Percentiles rank a stretch among this genome's conserved stretches.
Evolutionary conservation across 2,888 invertebrate species (phyloP).

Genomic region (Drosophila colorata): DNA sequence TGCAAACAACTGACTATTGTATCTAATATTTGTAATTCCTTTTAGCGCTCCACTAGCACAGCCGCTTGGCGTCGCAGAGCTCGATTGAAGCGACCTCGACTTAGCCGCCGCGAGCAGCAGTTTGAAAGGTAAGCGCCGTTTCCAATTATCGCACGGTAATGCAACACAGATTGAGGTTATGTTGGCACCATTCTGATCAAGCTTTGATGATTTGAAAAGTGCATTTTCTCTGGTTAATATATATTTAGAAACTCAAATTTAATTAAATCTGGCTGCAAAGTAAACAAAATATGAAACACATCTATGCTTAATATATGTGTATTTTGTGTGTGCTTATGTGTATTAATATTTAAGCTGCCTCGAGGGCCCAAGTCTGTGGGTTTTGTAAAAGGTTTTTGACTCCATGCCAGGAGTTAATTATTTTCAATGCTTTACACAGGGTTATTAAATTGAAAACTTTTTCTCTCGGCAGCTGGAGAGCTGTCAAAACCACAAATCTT

Average conservation of each 20-base stretch:
- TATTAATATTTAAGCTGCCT: slow-evolving; percentile 27
- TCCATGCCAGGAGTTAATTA: slow-evolving; percentile 44
- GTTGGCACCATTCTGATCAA: slow-evolving; percentile 15
- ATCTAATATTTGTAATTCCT: slow-evolving; percentile 43
- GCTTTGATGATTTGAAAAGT: neutral
- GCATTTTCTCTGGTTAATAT: neutral
- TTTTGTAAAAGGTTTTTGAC: slow-evolving; percentile 12
- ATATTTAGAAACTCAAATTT: slow-evolving; percentile 45
- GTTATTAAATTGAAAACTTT: slow-evolving; percentile 40
- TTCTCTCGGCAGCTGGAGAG: neutral
- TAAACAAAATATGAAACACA: slow-evolving; percentile 12
- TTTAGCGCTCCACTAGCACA: slow-evolving; percentile 27
- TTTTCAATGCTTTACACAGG: slow-evolving; percentile 16
- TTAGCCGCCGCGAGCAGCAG: slow-evolving; percentile 6
- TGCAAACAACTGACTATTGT: slow-evolving; percentile 13
- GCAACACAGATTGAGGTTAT: neutral
- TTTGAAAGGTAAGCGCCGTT: slow-evolving; percentile 30
- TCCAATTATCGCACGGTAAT: neutral
- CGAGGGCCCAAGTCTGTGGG: slow-evolving; percentile 12
- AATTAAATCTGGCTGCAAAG: slow-evolving; percentile 14
- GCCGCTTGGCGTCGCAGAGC: slow-evolving; percentile 2
- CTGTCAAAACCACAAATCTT: slow-evolving; percentile 50
- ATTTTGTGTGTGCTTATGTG: neutral
- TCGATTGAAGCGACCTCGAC: slow-evolving; percentile 7
- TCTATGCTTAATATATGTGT: no score